These are phyloP conservation scores for Cepaea hortensis DNA, from an alignment of 2,888 invertebrate species.

Conservation along the genomic window DNA sequence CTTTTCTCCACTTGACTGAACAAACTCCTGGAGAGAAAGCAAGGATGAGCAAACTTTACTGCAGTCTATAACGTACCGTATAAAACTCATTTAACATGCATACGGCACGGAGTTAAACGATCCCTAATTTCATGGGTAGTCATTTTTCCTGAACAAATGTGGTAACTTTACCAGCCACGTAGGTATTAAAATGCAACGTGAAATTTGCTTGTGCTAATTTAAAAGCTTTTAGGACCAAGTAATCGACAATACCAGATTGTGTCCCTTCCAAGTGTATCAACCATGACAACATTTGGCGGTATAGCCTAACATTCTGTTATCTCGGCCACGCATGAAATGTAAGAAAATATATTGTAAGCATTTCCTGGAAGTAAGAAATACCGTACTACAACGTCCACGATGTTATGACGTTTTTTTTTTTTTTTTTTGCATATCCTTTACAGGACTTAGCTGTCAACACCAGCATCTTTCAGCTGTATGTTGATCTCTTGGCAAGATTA, in stretches of 20 bases:
- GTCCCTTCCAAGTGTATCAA: neutral
- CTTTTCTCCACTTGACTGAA: conserved; percentile 40
- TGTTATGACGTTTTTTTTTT: too few relatives aligned
- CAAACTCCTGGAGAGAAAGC: conserved; percentile 27
- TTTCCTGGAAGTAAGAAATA: too few relatives aligned
- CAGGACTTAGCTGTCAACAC: too few relatives aligned
- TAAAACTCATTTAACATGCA: conserved; percentile 9
- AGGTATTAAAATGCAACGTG: neutral
- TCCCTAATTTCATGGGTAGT: neutral
- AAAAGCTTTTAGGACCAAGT: neutral
- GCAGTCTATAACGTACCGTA: conserved; percentile 31
- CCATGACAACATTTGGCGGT: too few relatives aligned
- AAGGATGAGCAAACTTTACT: conserved; percentile 31
- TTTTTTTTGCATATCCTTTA: too few relatives aligned
- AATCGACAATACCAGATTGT: conserved; percentile 15
- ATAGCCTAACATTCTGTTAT: too few relatives aligned
- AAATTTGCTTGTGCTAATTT: neutral
- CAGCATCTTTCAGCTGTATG: too few relatives aligned
- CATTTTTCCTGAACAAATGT: neutral
- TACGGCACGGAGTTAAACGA: neutral
- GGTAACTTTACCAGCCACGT: neutral
- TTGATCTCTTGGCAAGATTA: too few relatives aligned
- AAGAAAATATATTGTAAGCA: too few relatives aligned
- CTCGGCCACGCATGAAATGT: too few relatives aligned
- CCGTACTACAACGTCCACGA: too few relatives aligned